phyloP scores from a whole-genome alignment of 2,888 invertebrate genomes.

The Drosophila emarginata region DNA sequence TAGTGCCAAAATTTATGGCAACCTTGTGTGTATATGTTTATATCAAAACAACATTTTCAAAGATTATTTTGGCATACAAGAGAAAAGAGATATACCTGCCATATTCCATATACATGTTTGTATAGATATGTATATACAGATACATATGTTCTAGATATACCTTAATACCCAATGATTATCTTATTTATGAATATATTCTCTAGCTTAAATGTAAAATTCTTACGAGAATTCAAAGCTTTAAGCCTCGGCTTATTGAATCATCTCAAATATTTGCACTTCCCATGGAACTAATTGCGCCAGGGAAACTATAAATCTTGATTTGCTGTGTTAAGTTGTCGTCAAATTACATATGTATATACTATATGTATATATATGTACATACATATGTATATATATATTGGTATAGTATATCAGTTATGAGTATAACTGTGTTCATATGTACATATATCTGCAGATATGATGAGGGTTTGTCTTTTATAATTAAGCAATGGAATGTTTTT shows the following conservation, averaged over 20 bases:
- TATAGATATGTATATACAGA: background rate
- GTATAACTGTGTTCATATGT: background rate
- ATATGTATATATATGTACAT: background rate
- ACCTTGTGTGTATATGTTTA: slow-evolving; percentile 31
- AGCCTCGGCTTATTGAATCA: slow-evolving; percentile 22
- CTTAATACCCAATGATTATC: background rate
- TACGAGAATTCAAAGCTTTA: background rate
- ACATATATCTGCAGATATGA: background rate
- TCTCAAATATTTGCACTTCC: slow-evolving; percentile 31
- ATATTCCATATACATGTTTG: slow-evolving; percentile 1
- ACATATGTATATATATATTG: background rate
- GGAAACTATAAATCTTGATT: slow-evolving; percentile 57
- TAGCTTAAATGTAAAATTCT: slow-evolving; percentile 11
- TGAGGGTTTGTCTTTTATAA: slow-evolving; percentile 22
- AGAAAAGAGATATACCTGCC: slow-evolving; percentile 7
- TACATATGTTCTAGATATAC: background rate
- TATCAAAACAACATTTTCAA: slow-evolving; percentile 43
- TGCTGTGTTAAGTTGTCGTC: slow-evolving; percentile 56
- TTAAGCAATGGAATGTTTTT: slow-evolving; percentile 34
- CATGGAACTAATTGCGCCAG: slow-evolving; percentile 20
- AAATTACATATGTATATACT: slow-evolving; percentile 29
- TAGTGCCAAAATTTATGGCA: slow-evolving; percentile 57
- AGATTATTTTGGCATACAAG: slow-evolving; percentile 13
- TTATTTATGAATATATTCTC: slow-evolving; percentile 15
- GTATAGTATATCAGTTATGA: background rate